A percentile compares a stretch with the other conserved stretches of the same genome.
These are phyloP conservation scores for Ganaspis brasiliensis DNA, from an alignment of 2,888 invertebrate species.

Conservation along the genomic window DNA sequence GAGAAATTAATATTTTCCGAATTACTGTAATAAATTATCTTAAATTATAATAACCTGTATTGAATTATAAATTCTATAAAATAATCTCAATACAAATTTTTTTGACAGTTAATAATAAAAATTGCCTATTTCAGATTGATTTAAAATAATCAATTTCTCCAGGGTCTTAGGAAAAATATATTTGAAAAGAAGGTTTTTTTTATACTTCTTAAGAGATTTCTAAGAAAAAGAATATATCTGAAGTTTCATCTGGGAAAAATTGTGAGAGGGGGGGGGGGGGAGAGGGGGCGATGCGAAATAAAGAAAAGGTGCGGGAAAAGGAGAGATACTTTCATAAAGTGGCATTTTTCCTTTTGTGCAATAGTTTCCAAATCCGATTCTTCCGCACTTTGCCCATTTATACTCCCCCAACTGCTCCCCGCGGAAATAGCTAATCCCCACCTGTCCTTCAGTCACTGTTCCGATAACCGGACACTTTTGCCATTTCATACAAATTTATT, in stretches of 20 bases:
- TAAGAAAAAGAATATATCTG: background rate
- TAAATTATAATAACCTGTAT: too few species aligned
- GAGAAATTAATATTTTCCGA: too few species aligned
- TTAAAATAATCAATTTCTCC: too few species aligned
- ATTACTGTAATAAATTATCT: too few species aligned
- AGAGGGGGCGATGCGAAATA: background rate
- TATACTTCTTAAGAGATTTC: background rate
- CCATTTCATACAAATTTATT: conserved; percentile 70
- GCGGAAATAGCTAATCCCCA: conserved; percentile 1
- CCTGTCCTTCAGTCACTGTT: conserved; percentile 32
- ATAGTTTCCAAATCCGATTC: conserved; percentile 59
- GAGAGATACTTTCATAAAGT: conserved; percentile 64
- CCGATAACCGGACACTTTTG: conserved; percentile 35
- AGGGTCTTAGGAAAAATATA: too few species aligned
- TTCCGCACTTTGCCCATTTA: conserved; percentile 44
- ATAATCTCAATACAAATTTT: too few species aligned
- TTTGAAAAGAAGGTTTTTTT: too few species aligned
- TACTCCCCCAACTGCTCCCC: conserved; percentile 19
- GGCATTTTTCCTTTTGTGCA: conserved; percentile 57
- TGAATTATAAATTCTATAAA: too few species aligned
- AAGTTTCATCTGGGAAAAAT: conserved; percentile 18
- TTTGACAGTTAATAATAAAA: too few species aligned
- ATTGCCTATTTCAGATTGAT: too few species aligned
- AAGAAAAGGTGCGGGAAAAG: conserved; percentile 30
- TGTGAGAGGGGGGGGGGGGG: too few species aligned